Conservation (phyloP, 1,140 invertebrate genomes). For the Eueides isabella region DNA sequence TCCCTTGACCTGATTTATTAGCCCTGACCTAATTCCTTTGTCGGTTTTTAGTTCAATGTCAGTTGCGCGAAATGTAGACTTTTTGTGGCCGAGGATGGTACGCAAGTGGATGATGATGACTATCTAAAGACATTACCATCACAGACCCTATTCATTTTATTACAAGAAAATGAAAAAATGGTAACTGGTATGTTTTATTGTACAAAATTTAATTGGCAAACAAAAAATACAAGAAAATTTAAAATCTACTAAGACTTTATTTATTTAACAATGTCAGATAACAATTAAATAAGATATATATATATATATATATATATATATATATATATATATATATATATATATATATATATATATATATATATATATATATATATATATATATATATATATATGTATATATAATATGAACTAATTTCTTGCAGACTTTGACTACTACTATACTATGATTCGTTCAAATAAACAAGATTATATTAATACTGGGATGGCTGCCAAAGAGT, state of each 20-base stretch:
- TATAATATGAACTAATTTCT: background rate
- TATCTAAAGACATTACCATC: slow-evolving; percentile 88
- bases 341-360: no score
- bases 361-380: no score
- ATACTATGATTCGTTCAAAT: slow-evolving; percentile 84
- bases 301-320: no score
- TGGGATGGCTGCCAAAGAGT: slow-evolving; percentile 84
- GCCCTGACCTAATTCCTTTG: slow-evolving; percentile 62
- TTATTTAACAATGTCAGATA: no score
- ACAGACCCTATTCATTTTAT: slow-evolving; percentile 88
- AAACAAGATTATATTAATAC: slow-evolving; percentile 85
- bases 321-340: no score
- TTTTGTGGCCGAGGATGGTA: slow-evolving; percentile 86
- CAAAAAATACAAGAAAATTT: background rate
- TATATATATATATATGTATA: no score
- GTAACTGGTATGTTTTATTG: slow-evolving; percentile 83
- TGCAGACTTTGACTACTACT: slow-evolving; percentile 84
- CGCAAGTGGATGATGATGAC: slow-evolving; percentile 87
- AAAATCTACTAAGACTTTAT: no score
- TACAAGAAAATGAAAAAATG: slow-evolving; percentile 84
- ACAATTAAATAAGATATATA: no score
- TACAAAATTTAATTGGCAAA: slow-evolving; percentile 8
- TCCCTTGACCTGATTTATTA: slow-evolving; percentile 60
- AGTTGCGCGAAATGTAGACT: slow-evolving; percentile 68
- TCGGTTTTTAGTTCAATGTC: slow-evolving; percentile 76